Percentiles rank a stretch among this genome's conserved stretches.
Conservation (phyloP, 2,113 vertebrate genomes). For the Hylia prasina region DNA sequence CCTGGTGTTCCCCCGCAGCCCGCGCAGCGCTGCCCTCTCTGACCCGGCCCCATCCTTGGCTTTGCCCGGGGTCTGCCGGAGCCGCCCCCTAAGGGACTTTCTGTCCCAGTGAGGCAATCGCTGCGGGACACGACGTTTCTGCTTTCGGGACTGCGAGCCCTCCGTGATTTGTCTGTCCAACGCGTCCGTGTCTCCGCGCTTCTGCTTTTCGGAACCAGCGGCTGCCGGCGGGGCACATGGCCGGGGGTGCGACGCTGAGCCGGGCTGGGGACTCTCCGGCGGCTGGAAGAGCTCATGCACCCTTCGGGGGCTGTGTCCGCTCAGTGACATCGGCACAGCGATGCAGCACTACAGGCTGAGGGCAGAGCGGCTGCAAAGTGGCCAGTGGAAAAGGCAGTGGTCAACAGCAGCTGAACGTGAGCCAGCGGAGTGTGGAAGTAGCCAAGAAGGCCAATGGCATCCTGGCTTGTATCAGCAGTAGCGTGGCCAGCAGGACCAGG, state of each 20-base stretch:
- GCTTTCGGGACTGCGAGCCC: background rate
- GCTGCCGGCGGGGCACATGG: background rate
- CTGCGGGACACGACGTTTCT: background rate
- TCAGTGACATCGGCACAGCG: background rate
- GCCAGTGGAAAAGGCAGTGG: background rate
- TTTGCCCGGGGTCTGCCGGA: background rate
- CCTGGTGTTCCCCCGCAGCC: background rate
- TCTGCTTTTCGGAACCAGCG: background rate
- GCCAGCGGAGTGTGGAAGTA: background rate
- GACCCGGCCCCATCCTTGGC: background rate
- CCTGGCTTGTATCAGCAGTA: no score
- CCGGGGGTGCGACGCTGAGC: no score
- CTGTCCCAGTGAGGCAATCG: background rate
- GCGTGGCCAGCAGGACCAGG: background rate
- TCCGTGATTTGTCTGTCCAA: background rate
- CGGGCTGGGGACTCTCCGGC: no score
- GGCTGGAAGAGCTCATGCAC: background rate
- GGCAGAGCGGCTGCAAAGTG: background rate
- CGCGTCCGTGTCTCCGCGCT: background rate
- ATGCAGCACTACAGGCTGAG: background rate
- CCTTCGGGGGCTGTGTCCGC: background rate
- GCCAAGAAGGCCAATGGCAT: no score
- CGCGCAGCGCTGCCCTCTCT: accelerated
- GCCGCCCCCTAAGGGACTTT: background rate
- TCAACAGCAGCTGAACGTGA: background rate